Evolutionary conservation across 1,140 invertebrate species (phyloP), one percentile per base, ranked within the genome.

Genomic region (Macrocentrus cingulum): DNA sequence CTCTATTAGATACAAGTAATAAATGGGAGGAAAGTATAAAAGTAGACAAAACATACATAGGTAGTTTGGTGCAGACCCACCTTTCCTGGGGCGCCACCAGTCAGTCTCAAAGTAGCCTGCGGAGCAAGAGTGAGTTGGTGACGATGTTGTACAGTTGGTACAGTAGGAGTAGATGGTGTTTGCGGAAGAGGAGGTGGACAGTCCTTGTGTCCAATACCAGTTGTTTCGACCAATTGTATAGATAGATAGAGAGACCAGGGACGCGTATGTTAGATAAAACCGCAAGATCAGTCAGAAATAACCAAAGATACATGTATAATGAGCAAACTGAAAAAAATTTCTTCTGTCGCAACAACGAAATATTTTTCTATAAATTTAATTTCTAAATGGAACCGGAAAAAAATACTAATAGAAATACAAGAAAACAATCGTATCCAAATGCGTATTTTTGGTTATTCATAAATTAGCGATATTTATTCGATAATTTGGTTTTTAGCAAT

Each of bases 31-130:
- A 60, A 67, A 71, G 56, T 70, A 72, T 63, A 66, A 69, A 67
- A 67, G 63, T 65, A 69, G 67, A 69, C 67, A 65, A 65, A 69
- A 69, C 72, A 76, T 80, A 80, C 77, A 80, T 80, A 79, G 74
- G 76, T 80, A 80, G 77, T 77, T 79, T 78, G 77, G 77, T 79
- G 78, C 74, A 80, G 78, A 80, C 78, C 85, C 91, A 94, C 91
- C 92, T 94, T 94, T 94, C 79, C 91, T 87, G 77, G 91, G 91
- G 83, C 91, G 88, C 91, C 91, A 94, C 91, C 91, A 94, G 85
- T 94, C 91, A 73, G 75, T 78, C 88, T 94, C 91, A 88, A 91
- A 92, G 87, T 93, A 92, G 88, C 91, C 91, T 94, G 91, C 76
- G 78, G 76, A 80, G 78, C 76, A 80, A 80, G 74, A 80, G 76